These are phyloP conservation scores for Neoscelio sp. DNA, from an alignment of 2,888 invertebrate genomes.

Conservation along the genomic window DNA sequence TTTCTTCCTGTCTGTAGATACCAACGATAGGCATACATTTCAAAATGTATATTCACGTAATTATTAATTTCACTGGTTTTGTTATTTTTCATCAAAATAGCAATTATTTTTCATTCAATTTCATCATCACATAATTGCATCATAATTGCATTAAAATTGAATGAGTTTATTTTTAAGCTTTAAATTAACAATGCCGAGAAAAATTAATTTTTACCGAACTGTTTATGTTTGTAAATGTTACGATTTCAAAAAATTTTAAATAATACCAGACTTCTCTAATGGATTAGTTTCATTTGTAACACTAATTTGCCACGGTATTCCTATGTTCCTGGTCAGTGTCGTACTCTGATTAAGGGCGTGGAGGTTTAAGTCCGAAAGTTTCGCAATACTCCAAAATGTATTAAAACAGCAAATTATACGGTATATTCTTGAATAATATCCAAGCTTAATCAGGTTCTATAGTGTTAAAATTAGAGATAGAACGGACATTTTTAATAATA, in stretches of 20 bases:
- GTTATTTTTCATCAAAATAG: constrained; percentile 14
- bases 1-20: constrained; percentile 69
- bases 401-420: neutral
- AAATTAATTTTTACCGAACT: too few species aligned
- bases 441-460: neutral
- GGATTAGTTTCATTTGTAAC: too few species aligned
- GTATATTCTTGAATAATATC: neutral
- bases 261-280: too few species aligned
- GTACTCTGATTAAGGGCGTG: constrained; percentile 34
- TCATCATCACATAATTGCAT: neutral
- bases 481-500: neutral
- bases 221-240: too few species aligned
- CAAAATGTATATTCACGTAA: constrained; percentile 20
- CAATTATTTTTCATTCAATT: neutral
- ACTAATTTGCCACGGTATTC: neutral
- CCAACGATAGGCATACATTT: constrained; percentile 33
- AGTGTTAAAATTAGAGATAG: neutral
- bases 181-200: too few species aligned
- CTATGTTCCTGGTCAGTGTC: neutral
- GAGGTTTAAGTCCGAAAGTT: constrained; percentile 12
- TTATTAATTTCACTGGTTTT: constrained; percentile 24
- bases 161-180: too few species aligned
- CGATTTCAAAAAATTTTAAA: too few species aligned
- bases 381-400: neutral
- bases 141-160: too few species aligned